Base-by-base conservation (phyloP, 2,113 vertebrate species). In the Orthonyx spaldingii region DNA sequence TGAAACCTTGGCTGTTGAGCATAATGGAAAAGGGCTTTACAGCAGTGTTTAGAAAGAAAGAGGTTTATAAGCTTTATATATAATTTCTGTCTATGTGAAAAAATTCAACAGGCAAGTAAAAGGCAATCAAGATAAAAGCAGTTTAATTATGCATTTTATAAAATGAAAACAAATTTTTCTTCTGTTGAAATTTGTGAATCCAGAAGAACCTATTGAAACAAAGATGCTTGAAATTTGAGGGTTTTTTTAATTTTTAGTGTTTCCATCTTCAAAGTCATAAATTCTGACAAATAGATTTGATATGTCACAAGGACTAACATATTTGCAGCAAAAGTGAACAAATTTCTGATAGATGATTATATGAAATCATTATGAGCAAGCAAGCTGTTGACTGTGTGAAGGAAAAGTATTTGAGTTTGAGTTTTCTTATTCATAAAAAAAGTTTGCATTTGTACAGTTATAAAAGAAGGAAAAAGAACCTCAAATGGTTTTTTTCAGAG, bases 21-120 rank as follows among this genome's bases (percentile, higher is more conserved):
- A 37, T 15, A 27, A 13, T 10, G 16, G 18, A 75, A 82, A 61
- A 71, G 16, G 6, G 1, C 0, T 23, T 87, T 78, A 71, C 15
- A 84, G 16, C 2, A 19, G 3, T 59, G 14, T 57, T 70, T 78
- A 16, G 16, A 52, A 61, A 66, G 6, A 49, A 70, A 66, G 10
- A 75, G 3, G 1, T 53, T 61, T 75, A n/a, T 53, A 72, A 52
- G 3, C 1, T 42, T 66, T 63, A 8, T 4, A 39, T 0, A 0
- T 27, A 47, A 35, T 70, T 85, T 85, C 52, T 55, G 1, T 82
- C 23, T 44, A 26, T 37, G 24, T 52, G 28, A 61, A 87, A 74
- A 87, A 86, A n/a, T 4, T 20, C 27, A 70, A 32, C 4, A 66
- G 20, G 0, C 8, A 41, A 53, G 22, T 44, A 70, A 87, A 87